Base-by-base conservation (phyloP, 2,888 invertebrate genomes). In the Dryocosmus kuriphilus region DNA sequence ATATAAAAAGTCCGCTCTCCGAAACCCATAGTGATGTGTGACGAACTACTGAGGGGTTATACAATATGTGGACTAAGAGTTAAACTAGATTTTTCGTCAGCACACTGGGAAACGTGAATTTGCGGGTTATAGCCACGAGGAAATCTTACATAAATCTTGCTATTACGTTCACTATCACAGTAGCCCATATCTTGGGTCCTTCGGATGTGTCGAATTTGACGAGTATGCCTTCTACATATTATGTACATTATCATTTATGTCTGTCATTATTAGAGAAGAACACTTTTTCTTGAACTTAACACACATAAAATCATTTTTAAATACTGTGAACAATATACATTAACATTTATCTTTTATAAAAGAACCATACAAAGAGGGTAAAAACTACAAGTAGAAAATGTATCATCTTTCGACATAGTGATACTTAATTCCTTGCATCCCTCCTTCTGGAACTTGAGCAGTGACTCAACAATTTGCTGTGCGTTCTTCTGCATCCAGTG, bases 161-260 rank as follows among this genome's bases (percentile, higher is more conserved):
- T 82, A 82, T 80, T 79, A 79, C 79, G 77, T 82, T 81, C 80
- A 74, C 80, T 82, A 82, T 62, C 82, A 74, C 79, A 78, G 82
- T 78, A 79, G 79, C 76, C 80, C 77, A 71, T 75, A n/a, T 71
- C 46, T 24, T 27, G 27, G n/a, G 11, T 9, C 46, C 9, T 30
- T 65, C 35, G 35, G n/a, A 38, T 38, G 22, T 22, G n/a, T 71
- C 51, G 30, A 71, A 71, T 71, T 32, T 71, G 71, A 71, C 71
- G 71, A 71, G 71, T 51, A 30, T 51, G 51, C 19, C 46, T 30
- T 46, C 11, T 27, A 27, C 16, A 60, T 60, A 60, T 60, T 60
- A 60, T 60, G 14, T 60, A 60, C 60, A 60, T 60, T 27, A 27
- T 67, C 41, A 46, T 51, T 30, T 30, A 71, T 22, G 30, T 46